Evolutionary conservation across 2,113 vertebrate genomes (phyloP).

Genomic region (Sula dactylatra): DNA sequence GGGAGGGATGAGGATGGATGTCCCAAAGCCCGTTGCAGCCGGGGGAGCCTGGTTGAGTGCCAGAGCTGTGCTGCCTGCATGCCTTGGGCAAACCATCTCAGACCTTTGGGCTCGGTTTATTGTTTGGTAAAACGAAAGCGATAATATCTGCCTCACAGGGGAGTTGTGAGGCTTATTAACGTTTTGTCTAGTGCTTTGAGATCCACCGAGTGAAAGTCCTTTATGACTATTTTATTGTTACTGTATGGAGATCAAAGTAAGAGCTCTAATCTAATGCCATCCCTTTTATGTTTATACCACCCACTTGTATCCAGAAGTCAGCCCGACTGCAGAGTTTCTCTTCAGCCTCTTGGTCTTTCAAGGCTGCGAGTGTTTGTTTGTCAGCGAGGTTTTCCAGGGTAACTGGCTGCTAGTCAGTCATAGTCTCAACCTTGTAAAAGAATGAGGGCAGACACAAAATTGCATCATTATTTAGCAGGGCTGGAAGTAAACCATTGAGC

Average conservation of each 20-base stretch:
- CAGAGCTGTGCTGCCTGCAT: not conserved
- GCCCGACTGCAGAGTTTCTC: not conserved
- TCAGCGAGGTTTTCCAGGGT: slow-evolving; percentile 40
- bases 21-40: not conserved
- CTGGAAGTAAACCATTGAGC: not conserved
- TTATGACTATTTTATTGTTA: slow-evolving; percentile 59
- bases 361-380: not conserved
- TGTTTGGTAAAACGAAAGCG: not conserved
- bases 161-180: not conserved
- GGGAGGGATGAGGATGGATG: not conserved
- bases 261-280: slow-evolving; percentile 62
- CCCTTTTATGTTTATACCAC: slow-evolving; percentile 61
- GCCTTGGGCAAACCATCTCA: not conserved
- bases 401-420: not conserved
- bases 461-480: not conserved
- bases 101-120: not conserved
- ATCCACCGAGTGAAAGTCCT: slow-evolving; percentile 38
- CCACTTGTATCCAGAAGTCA: slow-evolving; percentile 43
- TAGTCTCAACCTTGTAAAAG: not conserved
- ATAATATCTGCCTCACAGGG: slow-evolving; percentile 39
- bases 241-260: slow-evolving; percentile 27
- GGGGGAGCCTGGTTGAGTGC: not conserved
- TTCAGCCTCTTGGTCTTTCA: not conserved
- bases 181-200: slow-evolving; percentile 24
- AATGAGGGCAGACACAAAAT: not conserved